phyloP scores from a whole-genome alignment of 2,888 invertebrate genomes.

The Endotricha flammealis region DNA sequence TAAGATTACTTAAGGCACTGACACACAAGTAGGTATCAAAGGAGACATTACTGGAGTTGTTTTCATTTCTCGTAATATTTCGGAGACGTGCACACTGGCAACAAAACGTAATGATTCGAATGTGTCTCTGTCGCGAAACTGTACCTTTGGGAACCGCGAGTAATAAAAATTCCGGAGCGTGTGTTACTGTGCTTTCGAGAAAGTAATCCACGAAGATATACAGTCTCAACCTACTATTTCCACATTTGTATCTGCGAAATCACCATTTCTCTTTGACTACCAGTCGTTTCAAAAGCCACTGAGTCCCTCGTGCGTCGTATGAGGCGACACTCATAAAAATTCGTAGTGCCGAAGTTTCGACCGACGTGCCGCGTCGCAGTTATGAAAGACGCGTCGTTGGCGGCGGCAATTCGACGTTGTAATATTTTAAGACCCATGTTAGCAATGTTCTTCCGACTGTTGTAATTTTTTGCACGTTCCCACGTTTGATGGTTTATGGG shows the following conservation, averaged over 20 bases:
- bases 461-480: not conserved
- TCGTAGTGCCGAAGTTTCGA: conserved; percentile 58
- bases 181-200: conserved; percentile 63
- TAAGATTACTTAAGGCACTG: too few relatives aligned
- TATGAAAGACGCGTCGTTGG: conserved; percentile 13
- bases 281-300: conserved; percentile 68
- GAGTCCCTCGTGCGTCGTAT: conserved; percentile 66
- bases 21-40: conserved; percentile 2
- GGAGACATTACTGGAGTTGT: conserved; percentile 20
- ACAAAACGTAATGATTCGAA: conserved; percentile 60
- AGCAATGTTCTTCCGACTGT: not conserved
- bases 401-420: conserved; percentile 37
- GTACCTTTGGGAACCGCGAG: conserved; percentile 57
- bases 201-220: conserved; percentile 73
- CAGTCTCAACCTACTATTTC: conserved; percentile 62
- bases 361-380: conserved; percentile 28
- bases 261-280: conserved; percentile 75
- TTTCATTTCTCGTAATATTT: conserved; percentile 41
- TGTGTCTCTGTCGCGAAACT: conserved; percentile 63
- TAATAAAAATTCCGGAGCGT: conserved; percentile 68
- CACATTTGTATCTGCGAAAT: conserved; percentile 74
- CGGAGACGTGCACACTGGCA: conserved; percentile 36
- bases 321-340: conserved; percentile 72
- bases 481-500: not conserved
- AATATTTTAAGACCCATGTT: conserved; percentile 26